phyloP scores from a whole-genome alignment of 1,140 invertebrate species.

The Anoplophora glabripennis region DNA sequence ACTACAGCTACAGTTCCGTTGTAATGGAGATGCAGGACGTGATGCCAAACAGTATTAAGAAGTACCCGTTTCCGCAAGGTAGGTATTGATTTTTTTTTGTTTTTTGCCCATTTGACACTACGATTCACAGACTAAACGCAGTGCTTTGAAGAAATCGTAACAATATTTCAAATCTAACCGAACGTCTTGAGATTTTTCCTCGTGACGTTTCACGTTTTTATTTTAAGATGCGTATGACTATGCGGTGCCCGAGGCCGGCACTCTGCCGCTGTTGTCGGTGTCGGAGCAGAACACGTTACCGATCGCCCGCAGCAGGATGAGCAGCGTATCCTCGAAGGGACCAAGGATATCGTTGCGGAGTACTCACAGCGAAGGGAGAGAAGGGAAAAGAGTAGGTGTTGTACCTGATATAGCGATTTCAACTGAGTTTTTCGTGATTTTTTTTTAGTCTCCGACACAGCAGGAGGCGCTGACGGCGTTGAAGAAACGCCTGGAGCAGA shows the following conservation, averaged over 20 bases:
- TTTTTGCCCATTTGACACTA: too few relatives aligned
- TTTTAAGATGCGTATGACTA: slow-evolving; percentile 63
- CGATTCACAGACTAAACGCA: too few relatives aligned
- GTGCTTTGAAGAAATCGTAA: too few relatives aligned
- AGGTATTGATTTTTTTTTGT: neutral
- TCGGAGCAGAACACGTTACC: slow-evolving; percentile 34
- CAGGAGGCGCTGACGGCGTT: slow-evolving; percentile 68
- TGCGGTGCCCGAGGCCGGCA: slow-evolving; percentile 71
- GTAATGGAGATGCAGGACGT: slow-evolving; percentile 74
- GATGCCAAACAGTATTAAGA: slow-evolving; percentile 51
- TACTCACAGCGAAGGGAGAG: slow-evolving; percentile 33
- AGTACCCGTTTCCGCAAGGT: slow-evolving; percentile 32
- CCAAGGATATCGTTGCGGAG: slow-evolving; percentile 30
- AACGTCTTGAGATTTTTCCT: too few relatives aligned
- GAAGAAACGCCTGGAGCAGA: slow-evolving; percentile 67
- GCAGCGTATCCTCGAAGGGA: slow-evolving; percentile 30
- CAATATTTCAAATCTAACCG: too few relatives aligned
- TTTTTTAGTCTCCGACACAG: slow-evolving; percentile 64
- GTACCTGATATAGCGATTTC: neutral
- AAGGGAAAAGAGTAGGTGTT: slow-evolving; percentile 27
- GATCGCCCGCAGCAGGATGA: slow-evolving; percentile 34
- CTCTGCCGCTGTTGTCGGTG: slow-evolving; percentile 60
- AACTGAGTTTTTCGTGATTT: slow-evolving; percentile 4
- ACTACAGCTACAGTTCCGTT: slow-evolving; percentile 75
- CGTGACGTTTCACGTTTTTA: neutral